phyloP scores from a whole-genome alignment of 1,140 invertebrate species.

The Orussus abietinus region DNA sequence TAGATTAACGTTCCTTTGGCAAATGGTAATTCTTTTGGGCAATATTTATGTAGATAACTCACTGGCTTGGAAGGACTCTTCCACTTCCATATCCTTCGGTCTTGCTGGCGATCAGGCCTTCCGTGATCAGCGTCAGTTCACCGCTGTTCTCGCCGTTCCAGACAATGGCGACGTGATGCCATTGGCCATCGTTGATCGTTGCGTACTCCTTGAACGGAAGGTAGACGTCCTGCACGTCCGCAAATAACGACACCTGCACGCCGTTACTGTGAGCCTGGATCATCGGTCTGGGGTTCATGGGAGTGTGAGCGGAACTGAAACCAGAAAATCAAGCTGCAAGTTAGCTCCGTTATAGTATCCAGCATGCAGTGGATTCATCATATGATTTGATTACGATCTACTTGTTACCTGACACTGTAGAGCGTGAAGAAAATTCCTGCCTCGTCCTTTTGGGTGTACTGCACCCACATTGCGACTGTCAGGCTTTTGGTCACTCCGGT shows the following conservation, averaged over 20 bases:
- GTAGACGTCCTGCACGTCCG: conserved; percentile 85
- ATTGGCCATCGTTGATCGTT: conserved; percentile 92
- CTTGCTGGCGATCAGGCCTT: conserved; percentile 88
- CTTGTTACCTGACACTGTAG: conserved; percentile 72
- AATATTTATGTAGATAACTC: conserved; percentile 44
- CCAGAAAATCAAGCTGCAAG: too few relatives aligned
- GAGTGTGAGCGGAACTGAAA: conserved; percentile 71
- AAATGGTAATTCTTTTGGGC: conserved; percentile 4
- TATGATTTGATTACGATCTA: background rate
- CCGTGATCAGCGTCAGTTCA: conserved; percentile 82
- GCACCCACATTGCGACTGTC: conserved; percentile 93
- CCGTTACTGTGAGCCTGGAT: conserved; percentile 88
- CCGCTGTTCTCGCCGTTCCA: conserved; percentile 86
- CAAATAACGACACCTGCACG: conserved; percentile 84
- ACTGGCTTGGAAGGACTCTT: conserved; percentile 74
- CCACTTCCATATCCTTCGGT: conserved; percentile 80
- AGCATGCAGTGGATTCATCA: too few relatives aligned
- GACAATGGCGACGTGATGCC: conserved; percentile 93
- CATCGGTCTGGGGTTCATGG: conserved; percentile 72
- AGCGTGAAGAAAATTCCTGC: conserved; percentile 91
- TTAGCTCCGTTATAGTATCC: too few relatives aligned
- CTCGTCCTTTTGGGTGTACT: conserved; percentile 85
- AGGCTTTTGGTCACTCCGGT: conserved; percentile 72
- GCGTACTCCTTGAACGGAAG: conserved; percentile 86
- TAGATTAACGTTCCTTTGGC: too few relatives aligned